phyloP scores from a whole-genome alignment of 2,113 vertebrate species.

The Ictalurus punctatus region DNA sequence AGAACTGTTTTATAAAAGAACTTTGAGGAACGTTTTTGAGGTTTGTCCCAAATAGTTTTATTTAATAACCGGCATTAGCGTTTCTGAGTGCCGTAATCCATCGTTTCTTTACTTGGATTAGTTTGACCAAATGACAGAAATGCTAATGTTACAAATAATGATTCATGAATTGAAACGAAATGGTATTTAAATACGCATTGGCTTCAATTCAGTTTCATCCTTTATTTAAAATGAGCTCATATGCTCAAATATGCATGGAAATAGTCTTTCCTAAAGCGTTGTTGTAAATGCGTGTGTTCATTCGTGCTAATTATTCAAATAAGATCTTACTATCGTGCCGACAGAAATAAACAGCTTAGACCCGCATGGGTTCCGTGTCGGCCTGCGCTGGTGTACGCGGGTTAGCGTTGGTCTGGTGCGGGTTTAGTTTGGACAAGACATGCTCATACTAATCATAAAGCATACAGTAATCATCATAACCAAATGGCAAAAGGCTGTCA shows the following conservation, averaged over 20 bases:
- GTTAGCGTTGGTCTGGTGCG: neutral
- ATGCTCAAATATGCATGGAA: neutral
- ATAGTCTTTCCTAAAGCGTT: neutral
- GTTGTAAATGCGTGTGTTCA: neutral
- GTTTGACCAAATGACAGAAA: neutral
- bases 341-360: neutral
- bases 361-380: neutral
- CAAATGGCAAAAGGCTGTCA: neutral
- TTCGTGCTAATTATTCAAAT: neutral
- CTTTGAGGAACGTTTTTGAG: neutral
- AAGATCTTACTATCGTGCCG: neutral
- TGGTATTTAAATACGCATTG: neutral
- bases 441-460: neutral
- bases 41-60: neutral
- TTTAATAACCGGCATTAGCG: neutral
- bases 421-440: neutral
- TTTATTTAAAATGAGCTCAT: neutral
- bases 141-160: neutral
- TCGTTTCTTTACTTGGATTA: neutral
- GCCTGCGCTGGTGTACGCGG: neutral
- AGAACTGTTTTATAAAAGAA: conserved; percentile 2
- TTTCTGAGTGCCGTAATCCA: neutral
- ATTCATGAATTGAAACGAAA: neutral
- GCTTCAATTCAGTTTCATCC: neutral
- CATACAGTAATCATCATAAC: neutral